A percentile compares a stretch with the other conserved stretches of the same genome.
phyloP scores from a whole-genome alignment of 2,113 vertebrate species.

The Cacatua alba region DNA sequence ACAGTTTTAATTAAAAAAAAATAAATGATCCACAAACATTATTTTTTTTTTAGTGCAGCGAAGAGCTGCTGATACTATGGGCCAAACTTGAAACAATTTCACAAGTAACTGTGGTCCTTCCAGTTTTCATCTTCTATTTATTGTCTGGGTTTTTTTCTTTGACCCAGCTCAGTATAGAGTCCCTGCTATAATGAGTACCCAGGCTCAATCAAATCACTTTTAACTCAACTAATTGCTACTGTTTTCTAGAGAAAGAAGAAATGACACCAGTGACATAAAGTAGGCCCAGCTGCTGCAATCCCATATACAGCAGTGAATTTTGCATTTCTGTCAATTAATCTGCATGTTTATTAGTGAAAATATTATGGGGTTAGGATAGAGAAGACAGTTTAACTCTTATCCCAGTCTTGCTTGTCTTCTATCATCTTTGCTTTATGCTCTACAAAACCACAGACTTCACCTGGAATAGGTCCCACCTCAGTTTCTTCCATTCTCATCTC shows the following conservation, averaged over 20 bases:
- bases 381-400: background rate
- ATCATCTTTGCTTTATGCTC: background rate
- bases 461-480: background rate
- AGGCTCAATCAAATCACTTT: background rate
- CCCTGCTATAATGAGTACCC: background rate
- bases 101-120: background rate
- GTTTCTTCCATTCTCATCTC: background rate
- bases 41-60: background rate
- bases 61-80: background rate
- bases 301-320: background rate
- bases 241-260: background rate
- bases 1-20: background rate
- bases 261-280: background rate
- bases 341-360: background rate
- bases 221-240: background rate
- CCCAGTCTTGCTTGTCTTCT: background rate
- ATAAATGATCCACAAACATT: background rate
- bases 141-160: background rate
- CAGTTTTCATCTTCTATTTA: background rate
- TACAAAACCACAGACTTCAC: background rate
- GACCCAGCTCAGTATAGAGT: background rate
- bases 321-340: constrained; percentile 9
- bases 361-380: background rate
- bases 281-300: background rate
- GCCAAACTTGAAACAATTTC: background rate